Evolutionary conservation across 1,140 invertebrate genomes (phyloP), one percentile per base, ranked within the genome.

Genomic region (Chionoecetes opilio): DNA sequence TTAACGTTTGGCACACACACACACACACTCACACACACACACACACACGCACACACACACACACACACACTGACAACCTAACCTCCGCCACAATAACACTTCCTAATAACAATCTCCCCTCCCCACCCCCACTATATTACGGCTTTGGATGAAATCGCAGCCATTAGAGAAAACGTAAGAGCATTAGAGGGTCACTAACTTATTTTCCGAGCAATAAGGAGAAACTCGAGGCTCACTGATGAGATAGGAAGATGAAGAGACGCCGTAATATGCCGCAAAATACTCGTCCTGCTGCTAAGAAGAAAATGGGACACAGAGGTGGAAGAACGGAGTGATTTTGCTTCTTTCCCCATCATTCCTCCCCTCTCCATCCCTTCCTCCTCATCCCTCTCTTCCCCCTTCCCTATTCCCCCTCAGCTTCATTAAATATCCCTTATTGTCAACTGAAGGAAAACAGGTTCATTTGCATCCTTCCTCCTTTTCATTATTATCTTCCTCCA

Each of bases 181-280:
- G 63, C 63, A 75, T 75, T 75, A 75, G 63, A 75, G 63, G 63
- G 63, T 75, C 63, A 75, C 63, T 75, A 75, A 75, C 21, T 75
- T 75, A 75, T 75, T 75, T 75, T 75, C 63, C 21, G n/a, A n/a
- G 63, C 63, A 75, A 75, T 75, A 75, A 34, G 87, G 32, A 46
- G 41, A 9, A 35, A 38, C 35, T 88, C 86, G 86, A 88, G 35
- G n/a, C 31, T 38, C 35, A 21, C 41, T 29, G 41, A 34, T 37
- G 85, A 32, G 32, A n/a, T 11, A 87, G 34, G 17, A n/a, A 35
- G 37, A 35, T 37, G 32, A 87, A 87, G 21, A 31, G 32, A 32
- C 31, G 37, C 29, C 37, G 85, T 87, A 87, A 38, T 35, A 21
- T 35, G 14, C 34, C 37, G 2, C 85, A 87, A 87, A 17, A 34